Base-by-base conservation (phyloP, 2,113 vertebrate species). In the Thymallus thymallus region DNA sequence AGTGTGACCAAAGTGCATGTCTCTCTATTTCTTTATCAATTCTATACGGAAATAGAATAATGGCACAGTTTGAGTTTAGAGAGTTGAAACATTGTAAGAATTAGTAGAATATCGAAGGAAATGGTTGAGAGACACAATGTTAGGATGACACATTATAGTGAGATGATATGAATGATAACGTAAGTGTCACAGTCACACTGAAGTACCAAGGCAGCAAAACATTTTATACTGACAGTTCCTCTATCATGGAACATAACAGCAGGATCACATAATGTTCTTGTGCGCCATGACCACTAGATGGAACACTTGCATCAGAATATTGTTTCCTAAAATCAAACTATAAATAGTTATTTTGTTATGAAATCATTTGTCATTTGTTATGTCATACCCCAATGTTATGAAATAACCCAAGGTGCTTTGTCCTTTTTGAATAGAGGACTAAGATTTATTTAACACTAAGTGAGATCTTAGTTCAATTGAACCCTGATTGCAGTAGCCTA, bases 1-100 rank as follows among this genome's bases (percentile, higher is more conserved):
- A 80, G 80, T 74, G 75, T 76, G 84, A 87, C 85, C 84, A 87
- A 87, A 88, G 75, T 84, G 84, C 78, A 41, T 41, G 35, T 41
- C 35, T 41, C 35, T 41, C 35, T 41, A 41, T 41, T 41, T 41
- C 9, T 41, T 41, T 41, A 41, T 10, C 35, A 41, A 41, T 26
- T 72, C 14, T 16, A 48, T 67, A 26, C 51, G 6, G 74, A 71
- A 20, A 12, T 22, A 16, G 12, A 32, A 24, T 48, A 69, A 68
- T 58, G 66, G 56, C 13, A 29, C 26, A 45, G 32, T 32, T 24
- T 60, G 10, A 18, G 16, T 24, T 32, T 48, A 45, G 45, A 24
- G 26, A 35, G 26, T 60, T 23, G 7, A 64, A 18, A 72, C 12
- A 51, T 5, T 12, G 69, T 41, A 10, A 6, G 35, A 24, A 7